Base-by-base conservation (phyloP, 2,888 invertebrate genomes). In the Caenorhabditis sp. region DNA sequence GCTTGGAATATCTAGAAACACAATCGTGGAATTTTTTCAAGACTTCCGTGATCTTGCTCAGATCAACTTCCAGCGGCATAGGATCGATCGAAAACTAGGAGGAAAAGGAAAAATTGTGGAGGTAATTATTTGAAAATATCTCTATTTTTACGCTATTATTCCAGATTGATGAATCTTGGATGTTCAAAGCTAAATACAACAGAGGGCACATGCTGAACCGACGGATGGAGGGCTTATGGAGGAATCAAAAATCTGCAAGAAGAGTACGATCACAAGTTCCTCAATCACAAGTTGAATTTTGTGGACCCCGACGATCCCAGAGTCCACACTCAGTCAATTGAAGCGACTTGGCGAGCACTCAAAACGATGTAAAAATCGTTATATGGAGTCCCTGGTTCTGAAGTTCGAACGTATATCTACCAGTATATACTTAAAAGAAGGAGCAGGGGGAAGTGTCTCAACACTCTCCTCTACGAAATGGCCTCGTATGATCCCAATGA, bases 241-340 rank as follows among this genome's bases (percentile, higher is more conserved):
- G 59, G 59, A 12, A 57, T 61, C 38, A 26, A 57, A 12, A 3
- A 62, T 36, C 58, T 64, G 3, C 31, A 57, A 59, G 38, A 12
- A 14, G 17, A 25, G 12, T 59, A n/a, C 43, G n/a, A 59, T 3
- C 66, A 66, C 25, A 43, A 49, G 27, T 66, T 36, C 23, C 60
- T 66, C 4, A 66, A 66, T 50, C 59, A 60, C 56, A 59, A 59
- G 17, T 10, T 54, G 26, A 36, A 60, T 52, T 31, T 31, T 31
- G 31, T 31, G 5, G 31, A 31, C 10, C 31, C 31, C 31, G 49
- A 60, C 21, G 66, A 66, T 59, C 21, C 25, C 10, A 3, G 26
- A 21, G 66, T 66, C 2, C 59, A 66, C 52, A 66, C 66, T 14
- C 59, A 66, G 53, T 27, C 49, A 2, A 66, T 66, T 4, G 61